Conservation (phyloP, 2,888 invertebrate species). For the Hypomecis punctinalis region DNA sequence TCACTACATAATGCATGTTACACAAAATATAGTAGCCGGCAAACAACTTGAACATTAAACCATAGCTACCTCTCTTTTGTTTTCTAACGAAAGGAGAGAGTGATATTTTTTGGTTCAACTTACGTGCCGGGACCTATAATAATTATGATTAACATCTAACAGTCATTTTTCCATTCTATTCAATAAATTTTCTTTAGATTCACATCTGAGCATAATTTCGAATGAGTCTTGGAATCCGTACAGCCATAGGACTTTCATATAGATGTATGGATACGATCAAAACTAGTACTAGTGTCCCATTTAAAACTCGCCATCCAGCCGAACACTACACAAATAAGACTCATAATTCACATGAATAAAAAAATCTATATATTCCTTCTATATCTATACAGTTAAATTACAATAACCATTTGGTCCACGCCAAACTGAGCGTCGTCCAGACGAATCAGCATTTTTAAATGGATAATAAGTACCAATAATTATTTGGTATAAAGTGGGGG, state of each 20-base stretch:
- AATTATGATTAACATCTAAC: too few relatives aligned
- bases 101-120: too few relatives aligned
- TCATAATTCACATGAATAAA: conserved; percentile 16
- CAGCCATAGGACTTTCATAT: not conserved
- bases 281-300: not conserved
- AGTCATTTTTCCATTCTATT: conserved; percentile 12
- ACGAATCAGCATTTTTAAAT: conserved; percentile 2
- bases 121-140: too few relatives aligned
- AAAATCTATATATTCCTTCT: not conserved
- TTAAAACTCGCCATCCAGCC: not conserved
- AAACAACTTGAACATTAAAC: too few relatives aligned
- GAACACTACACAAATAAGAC: not conserved
- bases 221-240: not conserved
- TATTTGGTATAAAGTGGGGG: not conserved
- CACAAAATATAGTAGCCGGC: too few relatives aligned
- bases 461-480: not conserved
- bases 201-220: conserved; percentile 6
- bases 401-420: conserved; percentile 32
- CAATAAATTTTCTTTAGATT: conserved; percentile 5
- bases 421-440: conserved; percentile 18
- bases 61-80: too few relatives aligned
- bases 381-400: conserved; percentile 21
- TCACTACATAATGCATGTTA: too few relatives aligned
- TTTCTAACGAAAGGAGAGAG: too few relatives aligned
- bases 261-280: not conserved